Base-by-base conservation (phyloP, 2,113 vertebrate species). In the Nesospiza acunhae region DNA sequence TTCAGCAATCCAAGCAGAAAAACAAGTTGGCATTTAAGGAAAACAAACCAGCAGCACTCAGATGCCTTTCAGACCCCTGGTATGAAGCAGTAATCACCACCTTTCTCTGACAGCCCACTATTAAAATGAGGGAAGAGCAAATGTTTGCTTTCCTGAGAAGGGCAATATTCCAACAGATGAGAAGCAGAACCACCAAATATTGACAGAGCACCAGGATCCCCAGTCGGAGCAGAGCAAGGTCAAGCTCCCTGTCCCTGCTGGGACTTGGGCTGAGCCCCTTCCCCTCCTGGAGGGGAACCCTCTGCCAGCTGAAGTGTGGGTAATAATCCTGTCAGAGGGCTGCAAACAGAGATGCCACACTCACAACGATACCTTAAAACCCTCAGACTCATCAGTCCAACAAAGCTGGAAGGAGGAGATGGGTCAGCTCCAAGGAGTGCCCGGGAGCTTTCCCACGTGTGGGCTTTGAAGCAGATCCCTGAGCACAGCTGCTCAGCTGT, bases 121-220 rank as follows among this genome's bases (percentile, higher is more conserved):
- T 0, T 91, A 87, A 95, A 96, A 91, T 0, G 3, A 87, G 39
- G 56, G 52, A 84, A 96, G 53, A 96, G 41, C 83, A 95, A 95
- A 95, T 84, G 90, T 95, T 97, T 96, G 88, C 83, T 90, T 60
- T 93, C 24, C 85, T 35, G 58, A 92, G 80, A 72, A 92, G 58
- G 90, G 64, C 68, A 37, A 84, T 84, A 84, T 62, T 82, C 90
- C 93, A 87, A 27, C 12, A 69, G 67, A 81, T 6, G 47, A 92
- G 59, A 37, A 84, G 35, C 1, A 55, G 73, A 87, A n/a, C 27
- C 58, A 87, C 58, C 87, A 96, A 95, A 94, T 84, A 95, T 89
- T 94, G 94, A 94, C 49, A 4, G 83, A 93, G 63, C 2, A 11
- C 3, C 7, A 84, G 47, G 85, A 78, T 28, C 72, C 0, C 0